A percentile compares a stretch with the other conserved stretches of the same genome.
Conservation (phyloP, 2,113 vertebrate genomes). For the Pterocles gutturalis region DNA sequence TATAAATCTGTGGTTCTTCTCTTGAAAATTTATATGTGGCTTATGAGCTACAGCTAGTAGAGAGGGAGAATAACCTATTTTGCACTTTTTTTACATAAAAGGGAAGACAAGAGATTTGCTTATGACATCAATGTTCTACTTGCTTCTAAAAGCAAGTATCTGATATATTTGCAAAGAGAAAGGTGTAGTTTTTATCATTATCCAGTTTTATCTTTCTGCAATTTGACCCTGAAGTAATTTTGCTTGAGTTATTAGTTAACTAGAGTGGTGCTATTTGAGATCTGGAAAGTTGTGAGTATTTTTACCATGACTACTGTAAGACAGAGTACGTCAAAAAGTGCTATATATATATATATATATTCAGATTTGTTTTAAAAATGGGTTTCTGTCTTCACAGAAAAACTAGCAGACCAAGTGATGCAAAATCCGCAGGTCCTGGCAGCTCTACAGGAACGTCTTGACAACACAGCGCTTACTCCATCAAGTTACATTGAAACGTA, state of each 20-base stretch:
- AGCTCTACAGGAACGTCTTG: slow-evolving; percentile 83
- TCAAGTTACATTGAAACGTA: slow-evolving; percentile 87
- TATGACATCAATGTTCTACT: not conserved
- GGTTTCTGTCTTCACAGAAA: slow-evolving; percentile 66
- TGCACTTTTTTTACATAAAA: not conserved
- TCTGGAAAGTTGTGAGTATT: not conserved
- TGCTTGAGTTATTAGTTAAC: not conserved
- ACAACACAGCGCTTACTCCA: slow-evolving; percentile 78
- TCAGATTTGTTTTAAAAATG: not conserved
- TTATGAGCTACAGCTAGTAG: not conserved
- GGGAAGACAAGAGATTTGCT: not conserved
- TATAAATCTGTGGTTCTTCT: not conserved
- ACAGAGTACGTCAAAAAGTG: not conserved
- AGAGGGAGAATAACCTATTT: not conserved
- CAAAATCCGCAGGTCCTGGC: slow-evolving; percentile 85
- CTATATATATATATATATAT: not conserved
- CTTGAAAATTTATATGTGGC: not conserved
- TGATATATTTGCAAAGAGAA: not conserved
- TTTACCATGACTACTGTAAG: not conserved
- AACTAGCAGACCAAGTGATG: slow-evolving; percentile 85
- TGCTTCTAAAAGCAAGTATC: not conserved
- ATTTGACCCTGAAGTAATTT: not conserved
- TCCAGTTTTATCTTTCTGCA: not conserved
- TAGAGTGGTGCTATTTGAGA: not conserved
- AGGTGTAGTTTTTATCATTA: not conserved